These are phyloP conservation scores for Nixonia krombeini DNA, from an alignment of 1,140 invertebrate species.

Conservation along the genomic window DNA sequence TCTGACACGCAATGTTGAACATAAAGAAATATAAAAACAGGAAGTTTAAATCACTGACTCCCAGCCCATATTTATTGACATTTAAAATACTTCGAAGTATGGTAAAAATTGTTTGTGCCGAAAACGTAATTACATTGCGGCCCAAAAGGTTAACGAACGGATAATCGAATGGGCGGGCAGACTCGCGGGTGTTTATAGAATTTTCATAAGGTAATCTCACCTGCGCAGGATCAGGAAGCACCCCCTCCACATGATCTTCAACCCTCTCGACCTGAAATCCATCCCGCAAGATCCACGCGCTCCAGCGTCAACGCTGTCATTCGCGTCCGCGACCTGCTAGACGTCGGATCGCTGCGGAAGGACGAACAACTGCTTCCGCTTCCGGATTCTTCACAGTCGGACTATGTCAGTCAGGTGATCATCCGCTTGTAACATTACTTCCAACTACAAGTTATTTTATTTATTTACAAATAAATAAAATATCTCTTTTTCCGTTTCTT, in stretches of 20 bases:
- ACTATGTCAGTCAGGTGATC: not conserved
- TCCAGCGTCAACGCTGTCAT: slow-evolving; percentile 47
- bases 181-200: slow-evolving; percentile 31
- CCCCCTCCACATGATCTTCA: slow-evolving; percentile 27
- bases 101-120: not conserved
- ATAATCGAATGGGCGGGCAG: slow-evolving; percentile 17
- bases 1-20: too few relatives aligned
- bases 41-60: too few relatives aligned
- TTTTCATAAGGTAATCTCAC: slow-evolving; percentile 36
- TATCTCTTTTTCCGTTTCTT: too few relatives aligned
- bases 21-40: too few relatives aligned
- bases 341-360: slow-evolving; percentile 22
- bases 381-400: slow-evolving; percentile 25
- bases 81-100: not conserved
- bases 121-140: not conserved
- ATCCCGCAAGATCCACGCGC: slow-evolving; percentile 34
- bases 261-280: slow-evolving; percentile 37
- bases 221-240: slow-evolving; percentile 53
- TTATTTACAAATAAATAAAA: too few relatives aligned
- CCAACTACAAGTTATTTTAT: not conserved
- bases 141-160: slow-evolving; percentile 7
- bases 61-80: too few relatives aligned
- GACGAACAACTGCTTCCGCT: slow-evolving; percentile 50
- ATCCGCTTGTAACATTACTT: too few relatives aligned
- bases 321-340: slow-evolving; percentile 58